These are phyloP conservation scores for Balearica regulorum DNA, from an alignment of 2,797 vertebrate species.

Conservation along the genomic window DNA sequence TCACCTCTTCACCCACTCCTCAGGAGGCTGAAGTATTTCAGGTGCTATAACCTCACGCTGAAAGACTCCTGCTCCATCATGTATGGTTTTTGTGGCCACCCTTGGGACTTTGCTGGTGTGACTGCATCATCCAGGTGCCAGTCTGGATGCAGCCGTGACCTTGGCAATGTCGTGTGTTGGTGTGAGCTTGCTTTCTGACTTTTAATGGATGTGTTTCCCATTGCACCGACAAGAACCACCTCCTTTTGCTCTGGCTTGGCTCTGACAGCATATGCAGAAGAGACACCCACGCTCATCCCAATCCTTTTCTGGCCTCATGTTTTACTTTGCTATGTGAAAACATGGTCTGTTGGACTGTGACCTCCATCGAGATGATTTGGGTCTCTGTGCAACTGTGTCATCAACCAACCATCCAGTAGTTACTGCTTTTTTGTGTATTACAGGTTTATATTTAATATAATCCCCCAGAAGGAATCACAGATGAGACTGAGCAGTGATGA, in stretches of 20 bases:
- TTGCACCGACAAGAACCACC: too few relatives aligned
- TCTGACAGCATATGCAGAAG: rapidly evolving
- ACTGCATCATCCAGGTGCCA: rapidly evolving
- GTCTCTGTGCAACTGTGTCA: not conserved
- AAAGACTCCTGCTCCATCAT: not conserved
- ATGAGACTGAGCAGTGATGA: not conserved
- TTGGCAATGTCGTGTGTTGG: not conserved
- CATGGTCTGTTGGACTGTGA: not conserved
- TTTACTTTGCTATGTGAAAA: rapidly evolving
- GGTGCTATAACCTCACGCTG: rapidly evolving
- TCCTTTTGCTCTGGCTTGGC: not conserved
- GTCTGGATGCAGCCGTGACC: rapidly evolving
- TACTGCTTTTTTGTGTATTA: not conserved
- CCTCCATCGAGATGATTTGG: not conserved
- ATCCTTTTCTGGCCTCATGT: not conserved
- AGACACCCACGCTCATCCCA: not conserved
- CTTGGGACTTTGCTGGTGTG: not conserved
- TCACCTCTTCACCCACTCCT: not conserved
- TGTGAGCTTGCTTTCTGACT: not conserved
- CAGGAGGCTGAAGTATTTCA: not conserved
- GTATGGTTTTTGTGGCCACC: rapidly evolving
- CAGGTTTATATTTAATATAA: not conserved
- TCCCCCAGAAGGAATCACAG: not conserved
- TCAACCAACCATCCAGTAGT: not conserved
- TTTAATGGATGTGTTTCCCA: rapidly evolving